A percentile compares a stretch with the other conserved stretches of the same genome.
These are phyloP conservation scores for Loris lydekkerianus DNA, from an alignment of 2,797 vertebrate genomes.

Conservation along the genomic window DNA sequence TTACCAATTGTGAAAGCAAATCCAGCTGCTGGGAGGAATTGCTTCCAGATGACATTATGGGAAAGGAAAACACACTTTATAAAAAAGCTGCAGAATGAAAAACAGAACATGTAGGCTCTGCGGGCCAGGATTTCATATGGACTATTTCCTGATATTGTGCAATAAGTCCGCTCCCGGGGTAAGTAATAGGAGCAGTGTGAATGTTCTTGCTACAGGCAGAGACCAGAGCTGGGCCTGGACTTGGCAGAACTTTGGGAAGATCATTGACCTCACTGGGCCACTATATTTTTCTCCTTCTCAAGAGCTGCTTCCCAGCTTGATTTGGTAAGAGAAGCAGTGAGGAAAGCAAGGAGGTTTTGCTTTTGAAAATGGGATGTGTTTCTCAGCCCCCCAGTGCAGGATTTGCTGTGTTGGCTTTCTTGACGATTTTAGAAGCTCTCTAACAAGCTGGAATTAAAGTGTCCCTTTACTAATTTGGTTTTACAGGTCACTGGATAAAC, in stretches of 20 bases:
- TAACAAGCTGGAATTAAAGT: constrained; percentile 84
- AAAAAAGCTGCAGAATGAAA: constrained; percentile 69
- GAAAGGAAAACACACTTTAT: constrained; percentile 83
- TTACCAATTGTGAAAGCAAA: constrained; percentile 70
- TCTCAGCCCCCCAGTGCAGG: constrained; percentile 8
- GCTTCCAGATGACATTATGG: constrained; percentile 85
- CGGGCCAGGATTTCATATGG: constrained; percentile 67
- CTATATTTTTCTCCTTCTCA: not conserved
- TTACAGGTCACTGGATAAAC: constrained; percentile 83
- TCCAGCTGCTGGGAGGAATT: constrained; percentile 81
- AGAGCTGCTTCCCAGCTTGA: constrained; percentile 29
- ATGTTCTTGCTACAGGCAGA: constrained; percentile 19
- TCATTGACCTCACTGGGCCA: constrained; percentile 55
- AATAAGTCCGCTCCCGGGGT: constrained; percentile 72
- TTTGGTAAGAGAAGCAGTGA: not conserved
- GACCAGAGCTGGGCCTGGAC: not conserved
- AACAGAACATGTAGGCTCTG: constrained; percentile 66
- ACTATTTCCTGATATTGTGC: constrained; percentile 80
- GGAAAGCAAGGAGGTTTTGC: constrained; percentile 35
- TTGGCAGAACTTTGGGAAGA: constrained; percentile 41
- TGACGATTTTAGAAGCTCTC: constrained; percentile 79
- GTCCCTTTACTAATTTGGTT: constrained; percentile 83
- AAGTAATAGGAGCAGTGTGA: constrained; percentile 48
- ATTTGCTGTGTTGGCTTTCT: constrained; percentile 79
- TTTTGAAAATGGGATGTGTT: constrained; percentile 4